Evolutionary conservation across 2,797 vertebrate species (phyloP), one percentile per base, ranked within the genome.

Genomic region (Aulostomus chinensis): DNA sequence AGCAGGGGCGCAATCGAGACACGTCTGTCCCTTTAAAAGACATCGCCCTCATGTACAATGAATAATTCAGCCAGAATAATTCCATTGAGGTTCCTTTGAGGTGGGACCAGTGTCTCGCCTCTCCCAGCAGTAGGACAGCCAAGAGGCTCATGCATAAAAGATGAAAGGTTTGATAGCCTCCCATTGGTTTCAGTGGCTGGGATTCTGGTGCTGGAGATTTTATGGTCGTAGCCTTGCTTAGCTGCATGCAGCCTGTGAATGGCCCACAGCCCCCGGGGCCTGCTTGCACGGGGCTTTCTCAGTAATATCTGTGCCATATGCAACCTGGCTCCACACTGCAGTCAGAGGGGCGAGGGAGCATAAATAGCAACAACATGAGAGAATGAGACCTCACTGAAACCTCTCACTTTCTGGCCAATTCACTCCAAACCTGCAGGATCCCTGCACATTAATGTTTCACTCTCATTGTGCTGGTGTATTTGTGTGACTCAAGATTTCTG

Each of bases 131-230:
- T 72, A 85, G 90, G 86, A 87, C 91, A 81, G 82, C 87, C 77
- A 68, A 89, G 91, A 91, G 91, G 87, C 89, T 93, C 91, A 95
- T 94, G 89, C 94, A 96, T 96, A 94, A 96, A 96, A 95, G 92
- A 96, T 94, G 91, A 92, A 91, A 81, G 90, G 87, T 90, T 91
- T 93, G 92, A 94, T 92, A 86, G 92, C 90, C 90, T 90, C 91
- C n/a, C 85, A 73, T 83, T 82, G 85, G 73, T 80, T 71, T 72
- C 57, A 30, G 54, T 8, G 12, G 39, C 61, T 14, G 42, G 69
- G 71, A 72, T 56, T 53, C 42, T 41, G 49, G 26, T 28, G 13
- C 54, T n/a, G 13, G 16, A 54, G 78, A 80, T 74, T 76, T 68
- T 51, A 59, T 72, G 71, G 62, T 67, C 29, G 7, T 22, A 59